phyloP scores from a whole-genome alignment of 2,888 invertebrate species.

The Dolomedes plantarius region DNA sequence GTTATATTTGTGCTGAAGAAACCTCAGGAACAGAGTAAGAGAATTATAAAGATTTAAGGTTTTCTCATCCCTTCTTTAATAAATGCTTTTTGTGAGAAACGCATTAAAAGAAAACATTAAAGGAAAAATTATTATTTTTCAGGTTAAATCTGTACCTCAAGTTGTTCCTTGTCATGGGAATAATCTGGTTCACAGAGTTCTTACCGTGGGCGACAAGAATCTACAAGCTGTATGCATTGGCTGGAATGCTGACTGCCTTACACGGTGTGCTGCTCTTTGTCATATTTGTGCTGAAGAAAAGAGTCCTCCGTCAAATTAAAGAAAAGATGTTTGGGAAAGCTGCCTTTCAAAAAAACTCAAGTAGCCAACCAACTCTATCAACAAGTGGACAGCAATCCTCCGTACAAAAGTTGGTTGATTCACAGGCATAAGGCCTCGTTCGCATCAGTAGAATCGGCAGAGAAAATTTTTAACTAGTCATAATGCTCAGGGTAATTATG shows the following conservation, averaged over 20 bases:
- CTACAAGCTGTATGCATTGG: slow-evolving; percentile 65
- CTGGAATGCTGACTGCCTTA: slow-evolving; percentile 73
- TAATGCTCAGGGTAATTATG: no score
- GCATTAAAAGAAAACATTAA: no score
- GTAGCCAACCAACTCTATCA: background rate
- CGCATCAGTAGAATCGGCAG: no score
- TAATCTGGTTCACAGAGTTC: slow-evolving; percentile 73
- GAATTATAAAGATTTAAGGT: no score
- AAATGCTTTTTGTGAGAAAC: no score
- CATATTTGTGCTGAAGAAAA: slow-evolving; percentile 76
- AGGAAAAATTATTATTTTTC: no score
- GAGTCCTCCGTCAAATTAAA: slow-evolving; percentile 23
- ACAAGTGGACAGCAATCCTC: background rate
- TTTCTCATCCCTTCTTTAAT: no score
- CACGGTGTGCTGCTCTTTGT: slow-evolving; percentile 75
- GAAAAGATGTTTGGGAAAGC: background rate
- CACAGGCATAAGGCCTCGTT: no score
- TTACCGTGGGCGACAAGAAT: slow-evolving; percentile 73
- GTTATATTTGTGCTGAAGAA: no score
- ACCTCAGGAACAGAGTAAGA: no score
- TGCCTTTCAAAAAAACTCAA: background rate
- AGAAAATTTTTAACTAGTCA: no score
- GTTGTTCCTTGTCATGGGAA: slow-evolving; percentile 74
- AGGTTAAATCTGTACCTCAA: slow-evolving; percentile 74
- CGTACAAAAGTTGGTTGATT: background rate